A percentile compares a stretch with the other conserved stretches of the same genome.
phyloP scores from a whole-genome alignment of 2,797 vertebrate genomes.

The Siniperca obscura region DNA sequence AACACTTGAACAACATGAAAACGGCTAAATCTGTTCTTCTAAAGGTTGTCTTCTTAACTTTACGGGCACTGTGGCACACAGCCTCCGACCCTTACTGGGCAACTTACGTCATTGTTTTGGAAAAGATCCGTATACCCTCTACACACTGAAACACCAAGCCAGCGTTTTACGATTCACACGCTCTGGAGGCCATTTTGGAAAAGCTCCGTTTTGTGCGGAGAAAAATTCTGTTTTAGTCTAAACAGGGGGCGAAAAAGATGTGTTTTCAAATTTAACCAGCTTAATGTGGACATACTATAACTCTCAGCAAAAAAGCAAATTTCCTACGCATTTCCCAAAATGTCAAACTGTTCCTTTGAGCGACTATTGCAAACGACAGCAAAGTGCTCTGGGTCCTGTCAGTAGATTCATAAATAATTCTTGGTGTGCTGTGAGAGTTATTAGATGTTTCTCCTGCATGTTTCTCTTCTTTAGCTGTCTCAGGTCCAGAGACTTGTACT shows the following conservation, averaged over 20 bases:
- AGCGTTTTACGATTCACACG: constrained; percentile 7
- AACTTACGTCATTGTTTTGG: neutral
- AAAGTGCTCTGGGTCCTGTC: constrained; percentile 18
- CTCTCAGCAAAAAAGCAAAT: neutral
- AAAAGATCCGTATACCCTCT: neutral
- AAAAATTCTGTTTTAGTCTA: neutral
- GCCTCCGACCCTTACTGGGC: neutral
- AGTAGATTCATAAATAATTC: neutral
- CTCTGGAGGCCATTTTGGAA: neutral
- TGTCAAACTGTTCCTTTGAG: neutral
- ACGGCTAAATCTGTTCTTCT: neutral
- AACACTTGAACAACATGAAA: neutral
- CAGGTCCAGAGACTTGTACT: neutral
- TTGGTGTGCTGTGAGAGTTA: neutral
- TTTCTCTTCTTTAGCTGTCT: neutral
- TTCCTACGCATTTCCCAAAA: neutral
- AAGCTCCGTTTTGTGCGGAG: neutral
- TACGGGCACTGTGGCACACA: neutral
- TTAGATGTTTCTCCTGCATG: constrained; percentile 9
- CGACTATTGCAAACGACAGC: neutral
- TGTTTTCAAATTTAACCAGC: neutral
- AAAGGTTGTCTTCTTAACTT: neutral
- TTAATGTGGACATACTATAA: neutral
- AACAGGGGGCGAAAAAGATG: neutral
- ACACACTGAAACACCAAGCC: neutral